These are phyloP conservation scores for Heliconius ismenius DNA, from an alignment of 2,888 invertebrate species.

Conservation along the genomic window DNA sequence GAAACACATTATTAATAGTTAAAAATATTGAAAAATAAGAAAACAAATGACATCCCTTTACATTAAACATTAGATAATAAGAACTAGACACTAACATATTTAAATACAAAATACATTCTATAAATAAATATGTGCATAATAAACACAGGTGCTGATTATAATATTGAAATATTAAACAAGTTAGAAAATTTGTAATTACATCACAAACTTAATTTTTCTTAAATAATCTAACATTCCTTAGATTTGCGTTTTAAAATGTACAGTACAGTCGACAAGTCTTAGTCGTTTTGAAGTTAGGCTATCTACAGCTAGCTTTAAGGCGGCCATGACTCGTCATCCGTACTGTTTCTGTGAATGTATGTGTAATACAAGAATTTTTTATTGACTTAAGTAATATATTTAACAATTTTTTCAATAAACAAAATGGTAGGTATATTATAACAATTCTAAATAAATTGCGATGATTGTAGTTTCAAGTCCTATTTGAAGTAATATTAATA, in stretches of 20 bases:
- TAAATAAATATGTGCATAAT: constrained; percentile 25
- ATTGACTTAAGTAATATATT: neutral
- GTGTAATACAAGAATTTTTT: too few species aligned
- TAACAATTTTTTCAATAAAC: neutral
- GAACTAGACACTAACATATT: constrained; percentile 12
- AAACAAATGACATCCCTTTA: constrained; percentile 4
- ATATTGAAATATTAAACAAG: constrained; percentile 19
- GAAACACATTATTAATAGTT: constrained; percentile 1
- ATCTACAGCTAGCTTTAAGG: neutral
- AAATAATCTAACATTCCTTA: neutral
- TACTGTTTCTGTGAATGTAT: neutral
- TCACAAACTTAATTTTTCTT: neutral
- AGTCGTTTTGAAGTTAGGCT: neutral
- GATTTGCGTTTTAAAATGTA: neutral
- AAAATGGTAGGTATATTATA: neutral
- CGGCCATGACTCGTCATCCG: neutral
- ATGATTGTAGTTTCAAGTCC: neutral
- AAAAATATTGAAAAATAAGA: neutral
- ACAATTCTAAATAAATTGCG: neutral
- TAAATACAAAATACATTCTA: constrained; percentile 6
- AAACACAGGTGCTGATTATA: constrained; percentile 12
- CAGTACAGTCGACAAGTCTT: neutral
- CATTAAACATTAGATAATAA: neutral
- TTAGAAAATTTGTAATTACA: constrained; percentile 10
- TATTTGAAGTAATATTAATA: neutral